Evolutionary conservation across 2,888 invertebrate genomes (phyloP).

Genomic region (Hirtodrosophila cameraria): DNA sequence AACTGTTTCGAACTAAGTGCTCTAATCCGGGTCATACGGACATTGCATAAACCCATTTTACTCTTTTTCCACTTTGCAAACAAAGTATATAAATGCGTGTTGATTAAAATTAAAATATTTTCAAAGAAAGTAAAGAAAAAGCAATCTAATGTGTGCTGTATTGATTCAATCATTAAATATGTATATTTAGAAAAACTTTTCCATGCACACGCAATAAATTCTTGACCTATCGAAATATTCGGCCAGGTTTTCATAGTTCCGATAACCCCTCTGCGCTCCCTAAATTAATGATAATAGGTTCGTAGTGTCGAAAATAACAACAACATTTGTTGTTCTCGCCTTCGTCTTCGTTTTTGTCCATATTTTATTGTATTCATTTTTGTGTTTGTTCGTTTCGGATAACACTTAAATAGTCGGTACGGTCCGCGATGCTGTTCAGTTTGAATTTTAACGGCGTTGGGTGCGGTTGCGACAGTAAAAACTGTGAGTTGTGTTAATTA

Average conservation of each 20-base stretch:
- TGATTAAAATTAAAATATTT: background rate
- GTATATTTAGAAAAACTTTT: background rate
- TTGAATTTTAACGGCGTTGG: slow-evolving; percentile 47
- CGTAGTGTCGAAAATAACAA: slow-evolving; percentile 13
- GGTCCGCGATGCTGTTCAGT: slow-evolving; percentile 49
- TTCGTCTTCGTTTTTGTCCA: slow-evolving; percentile 10
- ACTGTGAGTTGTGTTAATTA: slow-evolving; percentile 46
- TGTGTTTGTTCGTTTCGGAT: slow-evolving; percentile 24
- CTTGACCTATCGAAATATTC: slow-evolving; percentile 25
- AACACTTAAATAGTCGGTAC: slow-evolving; percentile 50
- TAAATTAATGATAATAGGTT: slow-evolving; percentile 8
- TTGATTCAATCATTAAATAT: background rate
- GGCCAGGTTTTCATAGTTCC: background rate
- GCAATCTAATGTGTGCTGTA: background rate
- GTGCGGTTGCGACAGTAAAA: slow-evolving; percentile 32
- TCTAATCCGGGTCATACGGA: no score
- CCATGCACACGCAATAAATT: slow-evolving; percentile 17
- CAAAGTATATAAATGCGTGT: background rate
- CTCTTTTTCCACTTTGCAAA: no score
- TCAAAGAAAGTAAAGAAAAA: background rate
- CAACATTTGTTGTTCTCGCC: slow-evolving; percentile 13
- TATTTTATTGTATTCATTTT: slow-evolving; percentile 10
- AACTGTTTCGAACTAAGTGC: no score
- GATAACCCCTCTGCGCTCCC: slow-evolving; percentile 7
- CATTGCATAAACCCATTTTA: no score